A percentile compares a stretch with the other conserved stretches of the same genome.
These are phyloP conservation scores for Drosophila murphyi DNA, from an alignment of 1,140 invertebrate genomes.

Conservation along the genomic window DNA sequence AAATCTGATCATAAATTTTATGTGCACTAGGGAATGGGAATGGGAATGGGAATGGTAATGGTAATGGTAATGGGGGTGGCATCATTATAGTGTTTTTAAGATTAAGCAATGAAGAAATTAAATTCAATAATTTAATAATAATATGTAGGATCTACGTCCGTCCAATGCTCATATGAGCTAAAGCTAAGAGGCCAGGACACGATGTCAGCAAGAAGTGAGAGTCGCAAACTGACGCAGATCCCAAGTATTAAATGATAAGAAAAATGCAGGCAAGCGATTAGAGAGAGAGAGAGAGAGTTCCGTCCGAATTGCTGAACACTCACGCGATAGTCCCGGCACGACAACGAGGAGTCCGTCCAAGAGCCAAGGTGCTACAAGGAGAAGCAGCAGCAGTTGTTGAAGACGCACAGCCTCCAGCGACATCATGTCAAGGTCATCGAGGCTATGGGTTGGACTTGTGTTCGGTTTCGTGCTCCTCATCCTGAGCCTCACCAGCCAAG, in stretches of 20 bases:
- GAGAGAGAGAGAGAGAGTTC: background rate
- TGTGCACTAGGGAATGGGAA: background rate
- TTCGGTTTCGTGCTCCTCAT: background rate
- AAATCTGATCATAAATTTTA: conserved; percentile 39
- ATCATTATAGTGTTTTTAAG: too few species aligned
- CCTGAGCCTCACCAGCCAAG: background rate
- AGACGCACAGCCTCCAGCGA: background rate
- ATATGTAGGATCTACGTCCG: background rate
- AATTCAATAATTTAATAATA: background rate
- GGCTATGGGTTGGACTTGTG: background rate
- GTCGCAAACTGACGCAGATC: conserved; percentile 7
- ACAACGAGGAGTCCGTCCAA: background rate
- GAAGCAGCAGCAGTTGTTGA: background rate
- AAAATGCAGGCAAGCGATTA: conserved; percentile 41
- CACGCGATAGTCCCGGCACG: conserved; percentile 10
- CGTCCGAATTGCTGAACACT: conserved; percentile 10
- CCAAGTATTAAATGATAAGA: conserved; percentile 8
- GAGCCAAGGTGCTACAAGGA: background rate
- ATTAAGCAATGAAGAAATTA: background rate
- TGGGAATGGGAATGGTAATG: background rate
- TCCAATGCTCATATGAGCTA: conserved; percentile 13
- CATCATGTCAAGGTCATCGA: conserved; percentile 8
- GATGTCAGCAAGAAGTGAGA: conserved; percentile 32
- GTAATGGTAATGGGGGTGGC: background rate
- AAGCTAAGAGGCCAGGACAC: conserved; percentile 14